Conservation (phyloP, 2,797 vertebrate genomes). For the Alosa sapidissima region DNA sequence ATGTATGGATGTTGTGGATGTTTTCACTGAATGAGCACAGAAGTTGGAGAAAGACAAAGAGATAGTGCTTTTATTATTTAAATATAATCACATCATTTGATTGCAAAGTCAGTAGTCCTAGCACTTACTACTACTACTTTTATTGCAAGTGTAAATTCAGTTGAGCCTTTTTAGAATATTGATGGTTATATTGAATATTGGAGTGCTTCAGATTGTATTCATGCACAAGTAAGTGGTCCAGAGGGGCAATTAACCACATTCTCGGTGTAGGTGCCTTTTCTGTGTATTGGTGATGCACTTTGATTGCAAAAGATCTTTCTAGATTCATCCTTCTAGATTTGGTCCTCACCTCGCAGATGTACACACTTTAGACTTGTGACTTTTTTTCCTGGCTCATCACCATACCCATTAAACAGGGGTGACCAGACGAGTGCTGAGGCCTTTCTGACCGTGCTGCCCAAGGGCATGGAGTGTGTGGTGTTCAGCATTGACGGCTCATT, state of each 20-base stretch:
- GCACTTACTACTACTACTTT: neutral
- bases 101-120: neutral
- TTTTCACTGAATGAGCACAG: neutral
- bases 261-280: no score
- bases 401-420: constrained; percentile 71
- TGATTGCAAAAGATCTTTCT: neutral
- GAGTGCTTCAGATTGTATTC: neutral
- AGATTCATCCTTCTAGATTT: neutral
- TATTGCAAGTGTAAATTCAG: neutral
- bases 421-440: constrained; percentile 97
- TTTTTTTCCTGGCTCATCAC: neutral
- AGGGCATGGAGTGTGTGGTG: constrained; percentile 92
- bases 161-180: neutral
- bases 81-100: neutral
- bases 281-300: neutral
- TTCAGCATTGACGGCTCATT: constrained; percentile 99
- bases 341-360: neutral
- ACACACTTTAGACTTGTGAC: neutral
- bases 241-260: no score
- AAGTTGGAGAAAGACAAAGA: neutral
- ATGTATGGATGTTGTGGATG: neutral
- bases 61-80: no score
- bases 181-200: neutral
- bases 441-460: constrained; percentile 92
- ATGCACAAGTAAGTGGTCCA: neutral